phyloP scores from a whole-genome alignment of 2,888 invertebrate genomes.

The Drosophila paramelanica region DNA sequence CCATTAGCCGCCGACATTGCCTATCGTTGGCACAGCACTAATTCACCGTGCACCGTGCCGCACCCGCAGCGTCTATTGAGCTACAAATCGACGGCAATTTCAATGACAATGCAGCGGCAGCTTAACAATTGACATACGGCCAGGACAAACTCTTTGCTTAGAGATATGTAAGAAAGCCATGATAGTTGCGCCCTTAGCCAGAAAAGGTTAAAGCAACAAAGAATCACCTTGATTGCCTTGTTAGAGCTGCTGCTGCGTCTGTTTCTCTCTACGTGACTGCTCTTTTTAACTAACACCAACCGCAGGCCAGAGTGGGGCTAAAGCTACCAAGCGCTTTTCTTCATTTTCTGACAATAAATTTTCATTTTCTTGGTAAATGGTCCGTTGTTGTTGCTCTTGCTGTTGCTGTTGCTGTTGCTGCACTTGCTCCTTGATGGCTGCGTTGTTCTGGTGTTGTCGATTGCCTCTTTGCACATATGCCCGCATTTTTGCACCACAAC shows the following conservation, averaged over 20 bases:
- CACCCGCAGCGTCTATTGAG: conserved; percentile 54
- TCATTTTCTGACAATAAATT: conserved; percentile 82
- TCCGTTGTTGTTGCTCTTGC: conserved; percentile 35
- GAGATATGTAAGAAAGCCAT: conserved; percentile 43
- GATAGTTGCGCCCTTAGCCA: conserved; percentile 44
- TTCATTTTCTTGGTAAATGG: conserved; percentile 82
- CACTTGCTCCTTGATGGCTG: conserved; percentile 62
- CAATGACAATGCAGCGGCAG: conserved; percentile 61
- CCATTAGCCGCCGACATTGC: conserved; percentile 56
- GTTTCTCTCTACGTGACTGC: conserved; percentile 18
- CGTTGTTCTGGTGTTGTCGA: conserved; percentile 74
- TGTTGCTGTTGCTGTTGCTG: conserved; percentile 36
- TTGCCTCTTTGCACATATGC: conserved; percentile 82
- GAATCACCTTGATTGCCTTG: conserved; percentile 75
- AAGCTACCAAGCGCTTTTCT: conserved; percentile 61
- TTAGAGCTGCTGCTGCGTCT: conserved; percentile 31
- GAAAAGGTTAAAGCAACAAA: conserved; percentile 46
- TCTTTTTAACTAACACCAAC: conserved; percentile 54
- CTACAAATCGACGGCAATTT: conserved; percentile 66
- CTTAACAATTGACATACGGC: conserved; percentile 38
- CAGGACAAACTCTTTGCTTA: conserved; percentile 37
- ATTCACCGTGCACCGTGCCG: background rate
- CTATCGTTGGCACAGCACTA: conserved; percentile 2
- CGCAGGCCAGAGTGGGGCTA: conserved; percentile 37
- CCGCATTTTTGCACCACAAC: conserved; percentile 80